Evolutionary conservation across 2,797 vertebrate species (phyloP).

Genomic region (Semaprochilodus insignis): DNA sequence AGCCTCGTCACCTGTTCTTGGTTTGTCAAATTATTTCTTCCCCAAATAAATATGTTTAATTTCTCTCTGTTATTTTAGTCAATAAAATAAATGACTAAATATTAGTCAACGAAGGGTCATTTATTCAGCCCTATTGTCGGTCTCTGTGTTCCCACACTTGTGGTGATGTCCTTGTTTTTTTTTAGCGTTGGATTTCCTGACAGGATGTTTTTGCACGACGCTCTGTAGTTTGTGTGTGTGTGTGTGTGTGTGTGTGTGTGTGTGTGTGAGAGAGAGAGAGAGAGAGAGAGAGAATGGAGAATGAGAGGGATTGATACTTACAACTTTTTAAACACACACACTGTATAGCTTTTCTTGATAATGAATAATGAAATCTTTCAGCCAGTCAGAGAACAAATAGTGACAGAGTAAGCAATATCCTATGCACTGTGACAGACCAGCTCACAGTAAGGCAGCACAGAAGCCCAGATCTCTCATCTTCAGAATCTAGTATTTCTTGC

Average conservation of each 20-base stretch:
- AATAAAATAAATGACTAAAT: constrained; percentile 23
- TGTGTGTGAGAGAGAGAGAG: constrained; percentile 20
- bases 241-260: constrained; percentile 44
- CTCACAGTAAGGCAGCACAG: not conserved
- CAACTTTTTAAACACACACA: not conserved
- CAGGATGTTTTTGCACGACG: constrained; percentile 83
- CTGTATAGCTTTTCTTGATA: not conserved
- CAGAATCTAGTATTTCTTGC: not conserved
- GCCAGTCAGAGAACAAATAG: not conserved
- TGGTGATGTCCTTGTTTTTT: constrained; percentile 64
- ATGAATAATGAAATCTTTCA: constrained; percentile 5
- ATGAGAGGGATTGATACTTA: constrained; percentile 1
- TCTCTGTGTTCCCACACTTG: constrained; percentile 49
- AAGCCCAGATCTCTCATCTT: not conserved
- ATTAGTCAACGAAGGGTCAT: constrained; percentile 27
- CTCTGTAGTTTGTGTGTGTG: constrained; percentile 39
- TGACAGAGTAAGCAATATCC: not conserved
- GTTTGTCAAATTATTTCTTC: constrained; percentile 75
- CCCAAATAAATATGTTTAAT: constrained; percentile 1
- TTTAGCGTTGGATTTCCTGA: constrained; percentile 81
- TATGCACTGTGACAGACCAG: not conserved
- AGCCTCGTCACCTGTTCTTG: constrained; percentile 96
- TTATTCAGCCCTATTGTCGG: constrained; percentile 41
- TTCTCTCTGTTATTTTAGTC: constrained; percentile 5
- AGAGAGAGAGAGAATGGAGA: constrained; percentile 17